These are phyloP conservation scores for Drosophila busckii DNA, from an alignment of 1,140 invertebrate genomes.

Conservation along the genomic window DNA sequence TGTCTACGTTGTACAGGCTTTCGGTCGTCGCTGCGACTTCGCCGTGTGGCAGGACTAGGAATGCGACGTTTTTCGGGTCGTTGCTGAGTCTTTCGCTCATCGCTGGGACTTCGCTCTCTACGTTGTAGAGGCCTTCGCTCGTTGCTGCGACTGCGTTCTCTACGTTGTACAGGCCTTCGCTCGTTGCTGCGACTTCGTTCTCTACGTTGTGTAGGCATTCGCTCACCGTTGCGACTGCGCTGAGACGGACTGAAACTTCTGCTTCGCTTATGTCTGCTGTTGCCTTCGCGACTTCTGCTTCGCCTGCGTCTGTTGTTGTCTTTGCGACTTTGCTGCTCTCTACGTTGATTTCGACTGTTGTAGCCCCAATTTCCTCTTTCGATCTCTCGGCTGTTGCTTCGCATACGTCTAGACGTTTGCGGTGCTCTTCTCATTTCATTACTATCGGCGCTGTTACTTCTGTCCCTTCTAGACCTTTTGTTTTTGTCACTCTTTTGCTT, in stretches of 20 bases:
- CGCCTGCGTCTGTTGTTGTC: not conserved
- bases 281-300: not conserved
- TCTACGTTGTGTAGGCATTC: too few relatives aligned
- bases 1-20: constrained; percentile 1
- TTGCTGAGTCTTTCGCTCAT: not conserved
- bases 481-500: constrained; percentile 38
- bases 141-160: not conserved
- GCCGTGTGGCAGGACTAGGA: too few relatives aligned
- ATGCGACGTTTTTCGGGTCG: not conserved
- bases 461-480: too few relatives aligned
- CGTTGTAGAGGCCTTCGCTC: not conserved
- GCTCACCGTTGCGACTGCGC: constrained; percentile 1
- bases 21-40: not conserved
- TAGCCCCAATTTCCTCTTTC: not conserved
- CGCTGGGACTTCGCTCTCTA: not conserved
- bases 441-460: constrained; percentile 14
- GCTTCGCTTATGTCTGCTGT: constrained; percentile 1
- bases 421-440: constrained; percentile 21
- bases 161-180: not conserved
- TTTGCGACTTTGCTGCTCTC: not conserved
- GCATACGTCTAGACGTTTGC: too few relatives aligned
- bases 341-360: too few relatives aligned
- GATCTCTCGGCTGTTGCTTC: not conserved
- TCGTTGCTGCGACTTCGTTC: not conserved
- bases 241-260: constrained; percentile 14